Base-by-base conservation (phyloP, 2,113 vertebrate species). In the Lota lota region DNA sequence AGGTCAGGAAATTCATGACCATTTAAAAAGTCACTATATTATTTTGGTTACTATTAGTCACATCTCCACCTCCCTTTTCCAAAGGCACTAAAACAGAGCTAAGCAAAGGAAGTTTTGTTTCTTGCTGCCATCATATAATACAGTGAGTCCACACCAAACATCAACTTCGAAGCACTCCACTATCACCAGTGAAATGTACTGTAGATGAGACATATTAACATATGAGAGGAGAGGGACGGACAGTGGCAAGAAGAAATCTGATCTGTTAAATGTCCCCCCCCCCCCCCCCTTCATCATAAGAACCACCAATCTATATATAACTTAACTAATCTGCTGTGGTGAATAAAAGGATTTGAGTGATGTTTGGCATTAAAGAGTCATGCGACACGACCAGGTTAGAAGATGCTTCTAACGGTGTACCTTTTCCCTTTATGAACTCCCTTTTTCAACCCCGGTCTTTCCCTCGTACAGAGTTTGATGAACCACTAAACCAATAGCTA, bases 21-120 rank as follows among this genome's bases (percentile, higher is more conserved):
- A 22, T 53, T 40, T 20, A 60, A 63, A 57, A 71, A 77, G 68
- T 53, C 21, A 54, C 72, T 61, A 51, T 17, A 75, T 81, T 80
- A 74, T 83, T 88, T 86, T 82, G 86, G 87, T 90, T 90, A 69
- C 77, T 82, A 69, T 78, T 82, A 83, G 81, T 79, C 57, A 71
- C 24, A 63, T 83, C 72, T 67, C 67, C 68, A 73, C 66, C 62
- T 47, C 78, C 70, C 14, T 63, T 68, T 76, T 56, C n/a, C 75
- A 81, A 88, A 87, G 86, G 85, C 83, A 89, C 83, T 68, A 70
- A 75, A 82, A 83, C 61, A 78, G 66, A 78, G 62, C 51, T 47
- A 61, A 22, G 28, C 28, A 28, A 59, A 24, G 56, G 63, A 69
- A 22, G 51, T 36, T 62, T 40, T 72, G 65, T 54, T 8, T 47